Percentiles rank a stretch among this genome's conserved stretches.
phyloP scores from a whole-genome alignment of 1,140 invertebrate species.

The Leguminivora glycinivorella region DNA sequence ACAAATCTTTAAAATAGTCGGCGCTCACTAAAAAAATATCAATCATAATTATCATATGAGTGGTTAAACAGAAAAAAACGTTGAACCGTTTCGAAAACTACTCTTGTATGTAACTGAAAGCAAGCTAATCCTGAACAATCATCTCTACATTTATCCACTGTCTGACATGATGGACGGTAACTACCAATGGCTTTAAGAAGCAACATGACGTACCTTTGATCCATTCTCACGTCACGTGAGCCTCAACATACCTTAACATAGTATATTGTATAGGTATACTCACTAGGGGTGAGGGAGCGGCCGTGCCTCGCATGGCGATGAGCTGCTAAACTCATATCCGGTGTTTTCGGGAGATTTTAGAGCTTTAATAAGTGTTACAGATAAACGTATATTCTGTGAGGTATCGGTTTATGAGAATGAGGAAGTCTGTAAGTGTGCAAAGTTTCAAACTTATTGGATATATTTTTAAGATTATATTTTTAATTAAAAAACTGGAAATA shows the following conservation, averaged over 20 bases:
- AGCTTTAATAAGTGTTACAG: constrained; percentile 22
- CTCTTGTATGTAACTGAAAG: too few species aligned
- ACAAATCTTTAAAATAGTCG: too few species aligned
- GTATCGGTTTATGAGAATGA: neutral
- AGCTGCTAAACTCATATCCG: constrained; percentile 31
- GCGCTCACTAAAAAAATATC: too few species aligned
- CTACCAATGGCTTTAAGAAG: neutral
- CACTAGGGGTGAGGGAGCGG: constrained; percentile 26
- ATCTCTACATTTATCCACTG: neutral
- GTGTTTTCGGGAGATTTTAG: constrained; percentile 16
- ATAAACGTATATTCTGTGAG: neutral
- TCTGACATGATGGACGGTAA: neutral
- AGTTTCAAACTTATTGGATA: neutral
- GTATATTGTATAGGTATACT: neutral
- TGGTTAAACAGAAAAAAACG: too few species aligned
- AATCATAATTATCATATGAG: too few species aligned
- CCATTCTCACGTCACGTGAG: constrained; percentile 7
- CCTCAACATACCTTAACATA: neutral
- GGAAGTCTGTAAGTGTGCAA: neutral
- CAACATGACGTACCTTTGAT: neutral
- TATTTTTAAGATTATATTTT: too few species aligned
- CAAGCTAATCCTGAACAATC: neutral
- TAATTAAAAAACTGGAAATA: too few species aligned
- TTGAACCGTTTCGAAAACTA: too few species aligned
- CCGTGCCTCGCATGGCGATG: constrained; percentile 38